Base-by-base conservation (phyloP, 2,797 vertebrate species). In the Cryptoprocta ferox region DNA sequence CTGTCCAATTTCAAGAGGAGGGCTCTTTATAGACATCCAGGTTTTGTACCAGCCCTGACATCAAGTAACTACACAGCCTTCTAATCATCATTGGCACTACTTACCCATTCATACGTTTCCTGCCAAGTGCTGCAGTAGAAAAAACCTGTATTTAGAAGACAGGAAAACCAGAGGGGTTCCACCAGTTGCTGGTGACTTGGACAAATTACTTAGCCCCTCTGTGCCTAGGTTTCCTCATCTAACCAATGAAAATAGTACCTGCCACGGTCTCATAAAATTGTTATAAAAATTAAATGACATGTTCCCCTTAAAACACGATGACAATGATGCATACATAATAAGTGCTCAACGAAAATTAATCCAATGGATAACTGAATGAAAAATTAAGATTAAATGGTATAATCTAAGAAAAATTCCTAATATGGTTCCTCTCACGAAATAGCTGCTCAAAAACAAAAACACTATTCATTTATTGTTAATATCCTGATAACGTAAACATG, bases 281-380 rank as follows among this genome's bases (percentile, higher is more conserved):
- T 73, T 37, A 75, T 32, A 63, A 81, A 91, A 93, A 37, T 35
- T 92, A 84, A 91, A 56, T 65, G 39, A 82, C 39, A 92, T 70
- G 59, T 56, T 65, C 6, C 2, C 48, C 6, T 11, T 42, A 91
- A 80, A 66, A 86, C 16, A 79, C 8, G 48, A 39, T 2, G 24
- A 83, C 18, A 50, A 3, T 65, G 45, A 68, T 24, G 32, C 3
- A 15, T 14, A 87, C 0, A 42, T 37, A 93, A 16, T 37, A 94
- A 50, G 32, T 56, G 5, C 53, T 71, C 63, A 45, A 37, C 24
- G 59, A 89, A 89, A 71, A 68, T 48, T 71, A 71, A 75, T 7
- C 90, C 32, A 89, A 65, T 70, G 24, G 79, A 68, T 59, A 87
- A 73, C 0, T 83, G 83, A 79, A 28, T 73, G 28, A 94, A 95